These are phyloP conservation scores for Notodonta ziczac DNA, from an alignment of 2,888 invertebrate species.

Conservation along the genomic window DNA sequence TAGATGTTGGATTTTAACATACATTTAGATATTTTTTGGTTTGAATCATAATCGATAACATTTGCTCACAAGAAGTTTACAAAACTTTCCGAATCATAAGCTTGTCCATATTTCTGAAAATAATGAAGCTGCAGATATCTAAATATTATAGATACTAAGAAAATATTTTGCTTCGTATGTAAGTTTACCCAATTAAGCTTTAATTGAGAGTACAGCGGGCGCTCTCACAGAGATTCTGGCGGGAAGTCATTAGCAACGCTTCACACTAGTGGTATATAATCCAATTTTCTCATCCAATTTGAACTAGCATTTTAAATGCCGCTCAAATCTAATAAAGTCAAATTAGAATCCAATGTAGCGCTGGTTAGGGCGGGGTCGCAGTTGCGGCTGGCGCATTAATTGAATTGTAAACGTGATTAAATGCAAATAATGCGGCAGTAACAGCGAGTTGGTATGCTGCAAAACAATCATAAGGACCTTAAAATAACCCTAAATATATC, in stretches of 20 bases:
- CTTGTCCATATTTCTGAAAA: too few relatives aligned
- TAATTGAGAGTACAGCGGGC: slow-evolving; percentile 23
- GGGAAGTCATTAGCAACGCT: slow-evolving; percentile 50
- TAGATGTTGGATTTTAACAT: too few relatives aligned
- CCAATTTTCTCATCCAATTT: slow-evolving; percentile 65
- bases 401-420: background rate
- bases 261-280: slow-evolving; percentile 63
- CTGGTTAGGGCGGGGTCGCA: slow-evolving; percentile 31
- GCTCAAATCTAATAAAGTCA: slow-evolving; percentile 76
- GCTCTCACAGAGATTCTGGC: slow-evolving; percentile 47
- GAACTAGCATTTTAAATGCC: slow-evolving; percentile 74
- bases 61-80: too few relatives aligned
- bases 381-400: slow-evolving; percentile 15
- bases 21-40: too few relatives aligned
- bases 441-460: too few relatives aligned
- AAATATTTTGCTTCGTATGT: slow-evolving; percentile 23
- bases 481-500: too few relatives aligned
- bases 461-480: too few relatives aligned
- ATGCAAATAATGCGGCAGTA: background rate
- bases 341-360: slow-evolving; percentile 74
- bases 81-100: too few relatives aligned
- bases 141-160: too few relatives aligned
- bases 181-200: slow-evolving; percentile 32
- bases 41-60: too few relatives aligned
- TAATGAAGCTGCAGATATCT: too few relatives aligned